phyloP scores from a whole-genome alignment of 2,113 vertebrate species.

The Pluvianellus socialis region DNA sequence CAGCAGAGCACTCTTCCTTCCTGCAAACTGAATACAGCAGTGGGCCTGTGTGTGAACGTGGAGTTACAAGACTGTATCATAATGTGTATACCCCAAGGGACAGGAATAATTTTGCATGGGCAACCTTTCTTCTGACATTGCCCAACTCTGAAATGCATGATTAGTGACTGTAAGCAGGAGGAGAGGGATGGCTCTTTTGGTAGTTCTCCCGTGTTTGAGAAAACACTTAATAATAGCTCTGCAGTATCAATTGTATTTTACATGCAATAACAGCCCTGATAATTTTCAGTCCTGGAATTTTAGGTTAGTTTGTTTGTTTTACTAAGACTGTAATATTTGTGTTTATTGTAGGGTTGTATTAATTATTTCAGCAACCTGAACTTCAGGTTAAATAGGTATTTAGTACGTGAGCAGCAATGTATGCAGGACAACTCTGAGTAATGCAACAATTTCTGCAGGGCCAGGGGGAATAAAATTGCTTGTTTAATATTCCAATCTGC shows the following conservation, averaged over 20 bases:
- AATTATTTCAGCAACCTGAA: not conserved
- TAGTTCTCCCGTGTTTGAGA: not conserved
- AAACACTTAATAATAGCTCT: not conserved
- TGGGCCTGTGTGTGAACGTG: not conserved
- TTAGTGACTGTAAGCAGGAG: not conserved
- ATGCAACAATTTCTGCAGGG: not conserved
- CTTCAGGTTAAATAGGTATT: not conserved
- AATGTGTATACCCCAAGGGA: not conserved
- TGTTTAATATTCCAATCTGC: conserved; percentile 10
- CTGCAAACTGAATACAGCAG: not conserved
- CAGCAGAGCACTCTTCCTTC: not conserved
- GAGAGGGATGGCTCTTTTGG: not conserved
- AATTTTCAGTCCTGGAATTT: not conserved
- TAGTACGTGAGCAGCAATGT: not conserved
- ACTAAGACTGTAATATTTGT: not conserved
- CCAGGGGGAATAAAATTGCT: not conserved
- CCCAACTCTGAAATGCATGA: conserved; percentile 8
- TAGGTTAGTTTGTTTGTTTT: not conserved
- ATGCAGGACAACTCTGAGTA: not conserved
- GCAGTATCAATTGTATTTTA: not conserved
- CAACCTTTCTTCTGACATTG: conserved; percentile 51
- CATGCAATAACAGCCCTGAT: not conserved
- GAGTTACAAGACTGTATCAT: conserved; percentile 34
- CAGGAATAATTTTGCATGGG: conserved; percentile 35
- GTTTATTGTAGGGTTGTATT: not conserved